These are phyloP conservation scores for Drosophila ercepeae DNA, from an alignment of 1,140 invertebrate genomes.

Conservation along the genomic window DNA sequence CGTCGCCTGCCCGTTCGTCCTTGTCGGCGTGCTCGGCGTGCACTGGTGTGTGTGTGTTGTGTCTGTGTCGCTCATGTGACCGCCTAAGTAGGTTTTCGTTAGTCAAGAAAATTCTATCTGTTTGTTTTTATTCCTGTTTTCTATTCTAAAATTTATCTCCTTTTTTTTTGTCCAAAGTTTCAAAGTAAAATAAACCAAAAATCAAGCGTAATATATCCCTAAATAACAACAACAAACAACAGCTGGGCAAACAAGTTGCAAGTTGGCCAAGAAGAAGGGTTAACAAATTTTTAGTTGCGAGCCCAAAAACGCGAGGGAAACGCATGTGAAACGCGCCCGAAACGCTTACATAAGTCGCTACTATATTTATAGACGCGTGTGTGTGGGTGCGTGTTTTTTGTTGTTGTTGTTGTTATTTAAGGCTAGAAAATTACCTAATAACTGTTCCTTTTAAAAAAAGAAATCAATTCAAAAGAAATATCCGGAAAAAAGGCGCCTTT, in stretches of 20 bases:
- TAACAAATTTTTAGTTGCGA: constrained; percentile 20
- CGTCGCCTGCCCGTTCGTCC: constrained; percentile 15
- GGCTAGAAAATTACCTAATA: constrained; percentile 46
- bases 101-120: too few species aligned
- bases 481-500: too few species aligned
- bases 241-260: constrained; percentile 34
- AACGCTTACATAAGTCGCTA: constrained; percentile 63
- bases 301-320: constrained; percentile 36
- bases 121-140: too few species aligned
- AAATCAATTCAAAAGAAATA: too few species aligned
- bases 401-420: constrained; percentile 14
- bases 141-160: too few species aligned
- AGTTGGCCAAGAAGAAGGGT: constrained; percentile 2
- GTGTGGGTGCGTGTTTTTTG: constrained; percentile 1
- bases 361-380: constrained; percentile 13
- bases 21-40: constrained; percentile 15
- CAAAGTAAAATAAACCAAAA: too few species aligned
- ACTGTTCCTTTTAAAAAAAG: constrained; percentile 4
- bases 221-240: constrained; percentile 24
- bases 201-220: background rate
- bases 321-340: constrained; percentile 53
- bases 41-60: constrained; percentile 22
- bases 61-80: constrained; percentile 57
- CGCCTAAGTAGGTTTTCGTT: constrained; percentile 39
- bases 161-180: constrained; percentile 15